phyloP scores from a whole-genome alignment of 2,888 invertebrate genomes.

The Anthophora plumipes region DNA sequence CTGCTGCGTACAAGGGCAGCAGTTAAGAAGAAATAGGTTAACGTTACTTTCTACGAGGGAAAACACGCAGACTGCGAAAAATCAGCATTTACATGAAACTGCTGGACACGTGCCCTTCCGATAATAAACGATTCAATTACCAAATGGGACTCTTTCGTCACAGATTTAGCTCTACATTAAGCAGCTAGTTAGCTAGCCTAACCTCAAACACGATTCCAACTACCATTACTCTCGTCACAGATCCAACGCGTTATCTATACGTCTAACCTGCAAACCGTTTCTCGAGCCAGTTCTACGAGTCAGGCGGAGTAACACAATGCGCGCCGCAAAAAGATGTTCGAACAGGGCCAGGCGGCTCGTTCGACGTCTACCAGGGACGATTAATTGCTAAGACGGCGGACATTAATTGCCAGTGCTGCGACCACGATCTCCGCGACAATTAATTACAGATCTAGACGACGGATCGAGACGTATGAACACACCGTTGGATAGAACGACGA shows the following conservation, averaged over 20 bases:
- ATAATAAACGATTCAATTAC: background rate
- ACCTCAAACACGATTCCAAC: background rate
- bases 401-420: conserved; percentile 69
- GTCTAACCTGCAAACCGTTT: background rate
- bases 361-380: conserved; percentile 51
- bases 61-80: too few relatives aligned
- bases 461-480: background rate
- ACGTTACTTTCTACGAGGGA: too few relatives aligned
- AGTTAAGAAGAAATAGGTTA: too few relatives aligned
- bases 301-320: conserved; percentile 20
- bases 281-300: background rate
- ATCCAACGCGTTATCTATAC: background rate
- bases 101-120: too few relatives aligned
- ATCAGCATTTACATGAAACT: too few relatives aligned
- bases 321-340: conserved; percentile 42
- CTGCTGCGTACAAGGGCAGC: too few relatives aligned
- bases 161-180: background rate
- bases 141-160: background rate
- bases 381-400: conserved; percentile 68
- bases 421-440: conserved; percentile 55
- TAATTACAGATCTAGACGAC: conserved; percentile 61
- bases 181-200: too few relatives aligned
- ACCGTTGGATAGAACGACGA: conserved; percentile 20
- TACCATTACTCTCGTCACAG: background rate
- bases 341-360: conserved; percentile 46